phyloP scores from a whole-genome alignment of 2,888 invertebrate genomes.

The Mayetiola destructor region DNA sequence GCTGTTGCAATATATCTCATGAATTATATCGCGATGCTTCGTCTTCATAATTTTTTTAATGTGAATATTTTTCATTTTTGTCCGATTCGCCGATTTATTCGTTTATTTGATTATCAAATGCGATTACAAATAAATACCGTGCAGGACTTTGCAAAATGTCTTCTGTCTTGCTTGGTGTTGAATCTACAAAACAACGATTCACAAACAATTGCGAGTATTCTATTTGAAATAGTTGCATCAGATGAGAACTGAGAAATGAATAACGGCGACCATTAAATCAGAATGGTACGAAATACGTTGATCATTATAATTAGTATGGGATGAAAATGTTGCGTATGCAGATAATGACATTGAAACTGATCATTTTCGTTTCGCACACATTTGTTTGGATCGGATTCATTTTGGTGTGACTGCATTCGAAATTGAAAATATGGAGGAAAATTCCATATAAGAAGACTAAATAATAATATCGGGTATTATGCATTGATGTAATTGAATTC shows the following conservation, averaged over 20 bases:
- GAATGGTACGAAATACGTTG: neutral
- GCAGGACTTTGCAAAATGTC: neutral
- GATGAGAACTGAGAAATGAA: neutral
- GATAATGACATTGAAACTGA: constrained; percentile 9
- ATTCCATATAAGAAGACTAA: neutral
- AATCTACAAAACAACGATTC: neutral
- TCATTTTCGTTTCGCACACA: constrained; percentile 2
- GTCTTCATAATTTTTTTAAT: too few relatives aligned
- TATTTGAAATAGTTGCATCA: constrained; percentile 1
- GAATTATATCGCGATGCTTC: too few relatives aligned
- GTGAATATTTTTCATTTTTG: too few relatives aligned
- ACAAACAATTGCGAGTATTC: neutral
- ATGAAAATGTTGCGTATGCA: constrained; percentile 5
- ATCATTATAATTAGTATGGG: constrained; percentile 7
- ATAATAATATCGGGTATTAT: constrained; percentile 8
- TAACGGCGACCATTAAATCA: neutral
- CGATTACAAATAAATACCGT: constrained; percentile 10
- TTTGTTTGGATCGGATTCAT: too few relatives aligned
- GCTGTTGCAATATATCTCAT: too few relatives aligned
- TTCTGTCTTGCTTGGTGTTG: neutral
- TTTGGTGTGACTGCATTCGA: too few relatives aligned
- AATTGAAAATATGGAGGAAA: neutral
- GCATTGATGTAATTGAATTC: neutral
- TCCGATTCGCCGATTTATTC: neutral
- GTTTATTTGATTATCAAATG: constrained; percentile 1